A percentile compares a stretch with the other conserved stretches of the same genome.
Evolutionary conservation across 2,113 vertebrate genomes (phyloP).

Genomic region (Microtus pennsylvanicus): DNA sequence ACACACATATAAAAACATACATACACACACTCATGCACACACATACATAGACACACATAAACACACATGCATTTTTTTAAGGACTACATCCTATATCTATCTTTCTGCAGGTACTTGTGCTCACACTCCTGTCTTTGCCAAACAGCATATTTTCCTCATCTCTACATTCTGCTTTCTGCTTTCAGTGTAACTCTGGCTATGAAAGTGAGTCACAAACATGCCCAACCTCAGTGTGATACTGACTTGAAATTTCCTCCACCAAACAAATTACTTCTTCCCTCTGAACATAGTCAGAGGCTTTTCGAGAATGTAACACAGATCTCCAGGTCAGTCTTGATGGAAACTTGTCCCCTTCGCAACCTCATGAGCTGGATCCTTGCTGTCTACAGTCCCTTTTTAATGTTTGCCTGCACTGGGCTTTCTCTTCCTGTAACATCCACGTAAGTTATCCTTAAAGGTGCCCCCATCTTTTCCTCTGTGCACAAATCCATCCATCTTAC

Average conservation of each 20-base stretch:
- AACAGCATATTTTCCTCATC: not conserved
- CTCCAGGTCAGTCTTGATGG: not conserved
- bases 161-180: not conserved
- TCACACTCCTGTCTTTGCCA: not conserved
- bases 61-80: not conserved
- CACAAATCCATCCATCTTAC: not conserved
- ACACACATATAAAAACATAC: not conserved
- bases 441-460: not conserved
- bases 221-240: not conserved
- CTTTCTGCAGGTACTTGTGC: not conserved
- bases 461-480: not conserved
- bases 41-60: not conserved
- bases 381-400: not conserved
- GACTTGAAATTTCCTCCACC: not conserved
- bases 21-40: not conserved
- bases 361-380: not conserved
- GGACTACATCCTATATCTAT: not conserved
- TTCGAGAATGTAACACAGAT: not conserved
- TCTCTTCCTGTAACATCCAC: not conserved
- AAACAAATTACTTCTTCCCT: not conserved
- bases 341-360: not conserved
- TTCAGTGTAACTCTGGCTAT: not conserved
- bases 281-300: not conserved
- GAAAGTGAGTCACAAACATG: not conserved
- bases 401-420: not conserved